Evolutionary conservation across 2,797 vertebrate species (phyloP).

Genomic region (Anabacerthia variegaticeps): DNA sequence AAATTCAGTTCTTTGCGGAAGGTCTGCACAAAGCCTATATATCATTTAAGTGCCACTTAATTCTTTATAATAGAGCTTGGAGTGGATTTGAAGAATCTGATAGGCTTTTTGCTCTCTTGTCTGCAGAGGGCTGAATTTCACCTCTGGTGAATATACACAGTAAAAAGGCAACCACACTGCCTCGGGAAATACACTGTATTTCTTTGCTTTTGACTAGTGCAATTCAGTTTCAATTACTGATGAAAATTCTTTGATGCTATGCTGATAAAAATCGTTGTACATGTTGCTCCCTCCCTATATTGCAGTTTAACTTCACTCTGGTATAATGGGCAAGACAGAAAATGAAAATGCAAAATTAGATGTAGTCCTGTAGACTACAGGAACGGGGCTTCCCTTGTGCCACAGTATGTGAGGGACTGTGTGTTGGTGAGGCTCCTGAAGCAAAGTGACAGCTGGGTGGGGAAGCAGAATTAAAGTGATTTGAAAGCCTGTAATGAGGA

Average conservation of each 20-base stretch:
- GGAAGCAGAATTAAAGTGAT: background rate
- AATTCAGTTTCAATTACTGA: conserved; percentile 32
- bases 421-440: background rate
- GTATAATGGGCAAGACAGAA: background rate
- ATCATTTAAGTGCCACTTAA: conserved; percentile 47
- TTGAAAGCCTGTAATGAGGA: fast-evolving
- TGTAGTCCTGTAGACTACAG: background rate
- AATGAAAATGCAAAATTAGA: background rate
- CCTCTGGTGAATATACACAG: background rate
- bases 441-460: fast-evolving
- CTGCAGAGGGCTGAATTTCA: conserved; percentile 25
- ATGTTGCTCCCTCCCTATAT: background rate
- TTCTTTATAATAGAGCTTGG: conserved; percentile 16
- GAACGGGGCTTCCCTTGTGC: background rate
- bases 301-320: background rate
- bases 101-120: conserved; percentile 38
- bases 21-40: background rate
- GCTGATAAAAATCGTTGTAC: background rate
- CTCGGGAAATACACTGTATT: conserved; percentile 9
- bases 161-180: conserved; percentile 18
- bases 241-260: background rate
- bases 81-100: conserved; percentile 19
- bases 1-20: conserved; percentile 9
- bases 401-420: fast-evolving
- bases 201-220: conserved; percentile 10